phyloP scores from a whole-genome alignment of 2,797 vertebrate genomes.

The Tapera naevia region DNA sequence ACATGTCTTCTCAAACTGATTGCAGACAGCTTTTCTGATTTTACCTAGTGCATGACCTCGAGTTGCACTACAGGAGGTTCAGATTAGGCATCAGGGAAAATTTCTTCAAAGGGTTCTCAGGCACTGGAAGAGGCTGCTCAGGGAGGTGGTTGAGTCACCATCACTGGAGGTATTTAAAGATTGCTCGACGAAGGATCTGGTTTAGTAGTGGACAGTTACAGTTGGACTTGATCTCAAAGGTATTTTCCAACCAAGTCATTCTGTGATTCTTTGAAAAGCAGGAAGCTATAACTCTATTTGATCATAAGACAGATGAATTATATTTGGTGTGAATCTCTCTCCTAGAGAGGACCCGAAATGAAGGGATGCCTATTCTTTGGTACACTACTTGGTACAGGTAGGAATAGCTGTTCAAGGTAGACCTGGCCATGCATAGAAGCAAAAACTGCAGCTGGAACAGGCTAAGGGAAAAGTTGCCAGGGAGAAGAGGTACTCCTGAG shows the following conservation, averaged over 20 bases:
- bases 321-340: not conserved
- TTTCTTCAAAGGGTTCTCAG: too few species aligned
- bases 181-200: too few species aligned
- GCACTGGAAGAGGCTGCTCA: too few species aligned
- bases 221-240: too few species aligned
- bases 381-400: not conserved
- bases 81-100: too few species aligned
- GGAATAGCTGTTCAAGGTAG: not conserved
- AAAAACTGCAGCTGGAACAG: not conserved
- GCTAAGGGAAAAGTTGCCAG: not conserved
- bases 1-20: not conserved
- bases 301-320: not conserved
- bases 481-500: not conserved
- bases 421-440: not conserved
- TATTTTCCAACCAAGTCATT: too few species aligned
- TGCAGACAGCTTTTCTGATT: not conserved
- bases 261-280: not conserved
- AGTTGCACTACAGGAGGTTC: too few species aligned
- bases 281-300: not conserved
- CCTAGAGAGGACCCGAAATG: not conserved
- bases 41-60: not conserved
- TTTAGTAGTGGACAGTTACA: too few species aligned
- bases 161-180: too few species aligned
- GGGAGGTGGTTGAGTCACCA: too few species aligned
- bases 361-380: not conserved